Evolutionary conservation across 2,888 invertebrate species (phyloP).

Genomic region (Lithophane socia): DNA sequence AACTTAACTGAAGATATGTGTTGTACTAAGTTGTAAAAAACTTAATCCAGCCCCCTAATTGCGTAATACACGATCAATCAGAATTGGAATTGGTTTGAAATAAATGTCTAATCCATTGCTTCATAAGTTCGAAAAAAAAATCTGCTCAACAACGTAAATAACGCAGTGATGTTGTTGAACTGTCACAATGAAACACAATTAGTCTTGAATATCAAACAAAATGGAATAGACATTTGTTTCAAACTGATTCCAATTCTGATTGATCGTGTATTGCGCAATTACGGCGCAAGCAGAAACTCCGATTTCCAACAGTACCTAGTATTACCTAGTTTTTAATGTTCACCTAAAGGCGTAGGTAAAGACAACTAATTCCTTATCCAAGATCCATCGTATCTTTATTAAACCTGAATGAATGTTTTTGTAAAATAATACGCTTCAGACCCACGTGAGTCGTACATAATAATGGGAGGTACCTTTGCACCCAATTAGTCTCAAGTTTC

Average conservation of each 20-base stretch:
- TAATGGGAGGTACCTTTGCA: slow-evolving; percentile 2
- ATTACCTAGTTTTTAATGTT: background rate
- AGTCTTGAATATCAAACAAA: too few species aligned
- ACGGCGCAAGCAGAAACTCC: too few species aligned
- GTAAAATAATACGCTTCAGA: slow-evolving; percentile 24
- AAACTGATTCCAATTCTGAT: too few species aligned
- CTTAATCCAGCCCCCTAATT: background rate
- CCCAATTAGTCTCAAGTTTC: slow-evolving; percentile 38
- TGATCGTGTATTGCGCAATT: too few species aligned
- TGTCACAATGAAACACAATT: too few species aligned
- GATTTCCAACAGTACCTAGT: background rate
- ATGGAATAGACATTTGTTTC: too few species aligned
- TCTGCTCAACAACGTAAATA: too few species aligned
- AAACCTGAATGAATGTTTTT: slow-evolving; percentile 7
- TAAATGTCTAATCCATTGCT: too few species aligned
- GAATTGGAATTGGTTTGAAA: too few species aligned
- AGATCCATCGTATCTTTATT: background rate
- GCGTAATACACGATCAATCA: too few species aligned
- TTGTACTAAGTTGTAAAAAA: background rate
- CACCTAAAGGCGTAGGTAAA: background rate
- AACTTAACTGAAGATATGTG: background rate
- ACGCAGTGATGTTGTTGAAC: too few species aligned
- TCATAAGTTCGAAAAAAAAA: too few species aligned
- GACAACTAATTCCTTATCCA: background rate
- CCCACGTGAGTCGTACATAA: background rate